A percentile compares a stretch with the other conserved stretches of the same genome.
Evolutionary conservation across 2,888 invertebrate genomes (phyloP).

Genomic region (Protonemura montana): DNA sequence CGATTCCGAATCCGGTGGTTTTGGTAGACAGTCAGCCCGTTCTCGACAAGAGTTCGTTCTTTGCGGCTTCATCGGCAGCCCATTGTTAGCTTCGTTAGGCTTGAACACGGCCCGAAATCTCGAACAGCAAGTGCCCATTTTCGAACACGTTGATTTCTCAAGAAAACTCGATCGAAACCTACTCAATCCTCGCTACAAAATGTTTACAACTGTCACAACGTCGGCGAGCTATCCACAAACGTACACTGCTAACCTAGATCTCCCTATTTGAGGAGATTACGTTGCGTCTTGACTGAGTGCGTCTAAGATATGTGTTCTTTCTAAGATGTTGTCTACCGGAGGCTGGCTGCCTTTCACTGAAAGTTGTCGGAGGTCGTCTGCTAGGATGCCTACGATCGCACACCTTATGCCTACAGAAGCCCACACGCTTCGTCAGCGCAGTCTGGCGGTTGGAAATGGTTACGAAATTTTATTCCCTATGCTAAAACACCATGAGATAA

Average conservation of each 20-base stretch:
- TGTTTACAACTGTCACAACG: conserved; percentile 9
- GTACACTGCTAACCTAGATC: conserved; percentile 26
- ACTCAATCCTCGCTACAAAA: background rate
- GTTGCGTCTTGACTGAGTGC: background rate
- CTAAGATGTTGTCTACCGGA: conserved; percentile 28
- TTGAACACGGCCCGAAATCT: conserved; percentile 56
- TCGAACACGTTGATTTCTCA: conserved; percentile 41
- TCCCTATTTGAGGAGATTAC: conserved; percentile 27
- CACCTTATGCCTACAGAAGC: conserved; percentile 16
- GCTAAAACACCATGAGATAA: background rate
- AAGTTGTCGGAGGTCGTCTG: conserved; percentile 37
- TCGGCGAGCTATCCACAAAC: background rate
- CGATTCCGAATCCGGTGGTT: conserved; percentile 53
- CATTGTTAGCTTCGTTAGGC: conserved; percentile 50
- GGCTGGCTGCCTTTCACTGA: conserved; percentile 39
- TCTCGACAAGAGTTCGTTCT: conserved; percentile 51
- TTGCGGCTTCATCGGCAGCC: conserved; percentile 53
- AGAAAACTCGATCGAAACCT: background rate
- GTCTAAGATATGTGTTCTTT: background rate
- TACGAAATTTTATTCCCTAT: background rate
- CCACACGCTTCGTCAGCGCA: conserved; percentile 17
- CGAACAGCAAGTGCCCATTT: conserved; percentile 57
- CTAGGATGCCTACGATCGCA: conserved; percentile 1
- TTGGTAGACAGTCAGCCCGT: conserved; percentile 56
- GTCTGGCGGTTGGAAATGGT: conserved; percentile 23